Percentiles rank a stretch among this genome's conserved stretches.
Conservation (phyloP, 1,140 invertebrate genomes). For the Procambarus clarkii region DNA sequence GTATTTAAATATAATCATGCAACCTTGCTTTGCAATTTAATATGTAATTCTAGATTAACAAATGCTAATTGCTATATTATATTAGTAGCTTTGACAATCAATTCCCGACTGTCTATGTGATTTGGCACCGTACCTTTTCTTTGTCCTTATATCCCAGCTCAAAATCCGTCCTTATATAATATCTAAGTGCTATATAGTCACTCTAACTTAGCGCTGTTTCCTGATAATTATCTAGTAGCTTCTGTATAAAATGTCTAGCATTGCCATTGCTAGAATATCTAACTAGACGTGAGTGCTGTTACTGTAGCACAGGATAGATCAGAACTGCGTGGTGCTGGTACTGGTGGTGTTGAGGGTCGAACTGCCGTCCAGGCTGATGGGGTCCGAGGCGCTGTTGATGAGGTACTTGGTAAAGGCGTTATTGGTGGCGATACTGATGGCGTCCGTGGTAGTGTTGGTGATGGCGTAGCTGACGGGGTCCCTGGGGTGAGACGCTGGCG, state of each 20-base stretch:
- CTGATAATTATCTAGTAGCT: conserved; percentile 35
- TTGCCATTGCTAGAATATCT: neutral
- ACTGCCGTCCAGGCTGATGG: neutral
- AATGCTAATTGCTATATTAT: too few species aligned
- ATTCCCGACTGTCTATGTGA: too few species aligned
- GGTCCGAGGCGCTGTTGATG: conserved; percentile 11
- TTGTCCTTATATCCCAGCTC: too few species aligned
- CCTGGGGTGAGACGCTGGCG: neutral
- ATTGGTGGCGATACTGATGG: conserved; percentile 53
- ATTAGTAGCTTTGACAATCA: too few species aligned
- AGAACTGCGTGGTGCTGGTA: conserved; percentile 5
- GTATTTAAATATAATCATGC: too few species aligned
- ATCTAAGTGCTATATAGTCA: too few species aligned
- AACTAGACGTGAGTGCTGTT: neutral
- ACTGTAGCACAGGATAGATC: neutral
- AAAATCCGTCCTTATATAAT: too few species aligned
- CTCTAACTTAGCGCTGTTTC: neutral
- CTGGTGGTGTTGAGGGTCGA: neutral
- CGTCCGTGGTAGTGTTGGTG: conserved; percentile 27
- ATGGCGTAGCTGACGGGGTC: conserved; percentile 38
- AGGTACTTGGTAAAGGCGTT: conserved; percentile 35
- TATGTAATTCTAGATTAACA: too few species aligned
- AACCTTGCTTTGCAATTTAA: too few species aligned
- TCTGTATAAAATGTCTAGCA: conserved; percentile 33
- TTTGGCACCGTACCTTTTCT: too few species aligned